phyloP scores from a whole-genome alignment of 2,797 vertebrate genomes.

The Eidolon dupreanum region DNA sequence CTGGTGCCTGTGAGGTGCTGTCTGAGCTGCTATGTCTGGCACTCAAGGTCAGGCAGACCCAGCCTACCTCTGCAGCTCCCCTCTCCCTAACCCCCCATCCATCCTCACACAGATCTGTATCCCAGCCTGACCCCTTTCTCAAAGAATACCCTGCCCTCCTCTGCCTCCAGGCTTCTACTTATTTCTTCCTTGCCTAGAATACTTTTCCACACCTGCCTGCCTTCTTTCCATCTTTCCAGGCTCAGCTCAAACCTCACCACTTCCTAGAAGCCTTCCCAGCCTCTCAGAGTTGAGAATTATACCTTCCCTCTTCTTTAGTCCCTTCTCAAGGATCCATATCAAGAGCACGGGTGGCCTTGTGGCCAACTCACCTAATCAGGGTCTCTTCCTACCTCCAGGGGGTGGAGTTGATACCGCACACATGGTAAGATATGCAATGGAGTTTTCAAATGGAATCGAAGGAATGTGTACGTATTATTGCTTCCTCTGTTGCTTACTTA shows the following conservation, averaged over 20 bases:
- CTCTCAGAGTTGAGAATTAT: not conserved
- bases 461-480: not conserved
- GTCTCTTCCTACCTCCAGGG: not conserved
- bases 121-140: not conserved
- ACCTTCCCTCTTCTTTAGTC: not conserved
- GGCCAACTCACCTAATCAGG: not conserved
- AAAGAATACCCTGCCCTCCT: not conserved
- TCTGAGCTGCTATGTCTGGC: not conserved
- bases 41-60: not conserved
- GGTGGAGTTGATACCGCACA: not conserved
- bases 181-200: not conserved
- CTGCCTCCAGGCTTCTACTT: not conserved
- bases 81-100: not conserved
- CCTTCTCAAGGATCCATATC: not conserved
- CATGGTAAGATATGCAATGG: not conserved
- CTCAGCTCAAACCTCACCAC: not conserved
- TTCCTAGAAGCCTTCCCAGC: not conserved
- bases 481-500: not conserved
- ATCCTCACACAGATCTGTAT: not conserved
- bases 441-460: not conserved
- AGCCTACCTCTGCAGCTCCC: not conserved
- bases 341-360: not conserved
- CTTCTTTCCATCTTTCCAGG: not conserved
- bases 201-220: not conserved
- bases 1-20: not conserved